phyloP scores from a whole-genome alignment of 1,140 invertebrate genomes.

The Lerema accius region DNA sequence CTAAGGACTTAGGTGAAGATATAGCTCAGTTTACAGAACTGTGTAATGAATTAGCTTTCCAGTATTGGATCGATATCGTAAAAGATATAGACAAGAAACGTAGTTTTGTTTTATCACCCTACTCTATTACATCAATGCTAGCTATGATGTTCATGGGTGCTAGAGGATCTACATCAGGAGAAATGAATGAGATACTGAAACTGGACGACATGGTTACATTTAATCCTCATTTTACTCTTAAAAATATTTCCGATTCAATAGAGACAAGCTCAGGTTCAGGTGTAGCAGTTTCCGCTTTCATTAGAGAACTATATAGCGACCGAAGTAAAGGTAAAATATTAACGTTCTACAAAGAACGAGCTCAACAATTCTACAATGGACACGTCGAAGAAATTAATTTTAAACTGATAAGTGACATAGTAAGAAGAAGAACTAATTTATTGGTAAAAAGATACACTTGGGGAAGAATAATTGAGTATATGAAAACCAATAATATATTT shows the following conservation, averaged over 20 bases:
- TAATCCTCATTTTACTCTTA: constrained; percentile 92
- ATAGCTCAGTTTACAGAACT: constrained; percentile 88
- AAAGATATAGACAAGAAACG: constrained; percentile 88
- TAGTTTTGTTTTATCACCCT: constrained; percentile 92
- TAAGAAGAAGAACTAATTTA: constrained; percentile 89
- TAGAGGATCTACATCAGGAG: constrained; percentile 92
- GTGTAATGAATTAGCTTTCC: constrained; percentile 92
- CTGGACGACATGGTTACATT: constrained; percentile 94
- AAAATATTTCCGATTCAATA: constrained; percentile 91
- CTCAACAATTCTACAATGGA: constrained; percentile 92
- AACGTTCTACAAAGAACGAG: constrained; percentile 93
- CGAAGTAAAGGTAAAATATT: constrained; percentile 89
- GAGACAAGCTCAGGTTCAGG: constrained; percentile 85
- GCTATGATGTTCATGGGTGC: constrained; percentile 95
- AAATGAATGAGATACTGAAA: constrained; percentile 94
- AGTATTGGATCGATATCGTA: constrained; percentile 89
- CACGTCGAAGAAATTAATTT: constrained; percentile 93
- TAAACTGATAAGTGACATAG: constrained; percentile 89
- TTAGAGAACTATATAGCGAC: constrained; percentile 91
- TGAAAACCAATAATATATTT: constrained; percentile 87
- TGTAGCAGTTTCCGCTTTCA: constrained; percentile 89
- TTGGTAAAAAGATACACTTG: constrained; percentile 90
- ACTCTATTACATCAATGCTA: constrained; percentile 91
- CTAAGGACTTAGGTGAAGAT: constrained; percentile 87
- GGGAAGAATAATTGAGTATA: constrained; percentile 89